Conservation (phyloP, 2,888 invertebrate genomes). For the Drosophila ezoana region DNA sequence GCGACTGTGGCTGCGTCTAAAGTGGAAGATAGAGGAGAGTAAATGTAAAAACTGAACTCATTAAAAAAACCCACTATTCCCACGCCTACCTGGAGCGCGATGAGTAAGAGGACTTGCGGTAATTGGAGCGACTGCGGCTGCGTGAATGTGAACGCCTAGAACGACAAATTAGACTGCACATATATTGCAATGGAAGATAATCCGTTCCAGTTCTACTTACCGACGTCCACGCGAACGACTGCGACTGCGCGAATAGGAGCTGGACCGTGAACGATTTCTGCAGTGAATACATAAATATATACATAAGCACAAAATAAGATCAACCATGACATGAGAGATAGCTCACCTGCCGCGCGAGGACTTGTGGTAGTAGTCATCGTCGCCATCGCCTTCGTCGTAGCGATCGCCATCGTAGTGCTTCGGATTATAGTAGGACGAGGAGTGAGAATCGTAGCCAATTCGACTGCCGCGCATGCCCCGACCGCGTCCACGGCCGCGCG, state of each 20-base stretch:
- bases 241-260: conserved; percentile 67
- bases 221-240: conserved; percentile 78
- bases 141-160: conserved; percentile 70
- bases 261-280: conserved; percentile 74
- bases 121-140: conserved; percentile 69
- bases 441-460: conserved; percentile 62
- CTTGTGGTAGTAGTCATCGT: conserved; percentile 85
- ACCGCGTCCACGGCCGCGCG: conserved; percentile 85
- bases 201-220: conserved; percentile 41
- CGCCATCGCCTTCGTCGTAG: conserved; percentile 86
- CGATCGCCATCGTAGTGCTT: conserved; percentile 87
- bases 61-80: neutral
- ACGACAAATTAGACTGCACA: conserved; percentile 62
- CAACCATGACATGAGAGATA: neutral
- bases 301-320: neutral
- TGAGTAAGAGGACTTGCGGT: conserved; percentile 78
- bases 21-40: neutral
- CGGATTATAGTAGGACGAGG: conserved; percentile 78
- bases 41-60: too few relatives aligned
- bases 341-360: conserved; percentile 62
- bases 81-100: conserved; percentile 72
- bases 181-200: neutral
- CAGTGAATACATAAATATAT: neutral
- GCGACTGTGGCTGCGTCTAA: conserved; percentile 80
- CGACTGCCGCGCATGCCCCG: conserved; percentile 68